Evolutionary conservation across 1,140 invertebrate genomes (phyloP).

Genomic region (Dryas iulia): DNA sequence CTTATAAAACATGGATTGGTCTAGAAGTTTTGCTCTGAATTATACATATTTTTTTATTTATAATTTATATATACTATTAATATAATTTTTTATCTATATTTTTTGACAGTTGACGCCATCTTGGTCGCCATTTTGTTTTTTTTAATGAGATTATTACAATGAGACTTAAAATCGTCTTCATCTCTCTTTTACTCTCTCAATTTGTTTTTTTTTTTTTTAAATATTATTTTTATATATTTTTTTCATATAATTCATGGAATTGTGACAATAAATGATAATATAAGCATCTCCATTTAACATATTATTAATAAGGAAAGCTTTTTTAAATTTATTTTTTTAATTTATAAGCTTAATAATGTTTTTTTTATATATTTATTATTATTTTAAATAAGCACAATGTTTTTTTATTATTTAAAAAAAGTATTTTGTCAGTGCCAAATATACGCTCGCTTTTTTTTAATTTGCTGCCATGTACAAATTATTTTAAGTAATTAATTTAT

Average conservation of each 20-base stretch:
- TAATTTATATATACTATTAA: neutral
- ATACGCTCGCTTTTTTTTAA: neutral
- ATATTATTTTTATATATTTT: too few relatives aligned
- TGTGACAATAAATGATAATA: neutral
- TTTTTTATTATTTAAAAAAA: neutral
- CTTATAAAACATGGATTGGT: neutral
- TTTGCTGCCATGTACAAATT: slow-evolving; percentile 18
- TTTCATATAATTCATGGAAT: too few relatives aligned
- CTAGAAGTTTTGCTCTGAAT: neutral
- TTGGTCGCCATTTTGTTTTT: neutral
- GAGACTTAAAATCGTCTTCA: neutral
- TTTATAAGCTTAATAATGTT: neutral
- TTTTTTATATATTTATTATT: neutral
- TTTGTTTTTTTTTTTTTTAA: neutral
- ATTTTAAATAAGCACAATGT: neutral
- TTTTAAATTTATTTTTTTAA: too few relatives aligned
- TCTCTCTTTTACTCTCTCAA: neutral
- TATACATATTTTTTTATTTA: neutral
- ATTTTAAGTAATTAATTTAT: neutral
- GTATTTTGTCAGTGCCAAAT: slow-evolving; percentile 11
- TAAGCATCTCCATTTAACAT: neutral
- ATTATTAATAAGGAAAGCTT: too few relatives aligned
- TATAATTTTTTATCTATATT: neutral
- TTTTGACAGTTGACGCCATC: neutral
- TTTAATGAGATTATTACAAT: neutral